Percentiles rank a stretch among this genome's conserved stretches.
phyloP scores from a whole-genome alignment of 2,888 invertebrate species.

The Mimachlamys varia region DNA sequence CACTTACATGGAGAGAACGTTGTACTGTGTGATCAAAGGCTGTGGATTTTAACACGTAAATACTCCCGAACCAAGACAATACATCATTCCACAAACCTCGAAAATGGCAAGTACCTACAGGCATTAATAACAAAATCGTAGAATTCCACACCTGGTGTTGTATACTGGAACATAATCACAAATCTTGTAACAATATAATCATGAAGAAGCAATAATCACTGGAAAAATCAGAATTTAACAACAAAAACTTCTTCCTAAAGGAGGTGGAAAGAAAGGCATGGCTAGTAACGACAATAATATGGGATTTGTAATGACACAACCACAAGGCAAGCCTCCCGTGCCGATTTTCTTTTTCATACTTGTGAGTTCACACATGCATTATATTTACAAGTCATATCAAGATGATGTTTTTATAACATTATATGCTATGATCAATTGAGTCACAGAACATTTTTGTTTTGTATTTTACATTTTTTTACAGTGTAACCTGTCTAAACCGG shows the following conservation, averaged over 20 bases:
- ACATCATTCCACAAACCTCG: not conserved
- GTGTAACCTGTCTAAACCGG: no score
- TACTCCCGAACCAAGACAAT: not conserved
- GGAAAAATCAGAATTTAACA: not conserved
- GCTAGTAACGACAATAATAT: not conserved
- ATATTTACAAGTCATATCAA: no score
- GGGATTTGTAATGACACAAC: not conserved
- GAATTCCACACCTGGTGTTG: not conserved
- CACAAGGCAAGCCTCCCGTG: not conserved
- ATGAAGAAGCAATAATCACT: not conserved
- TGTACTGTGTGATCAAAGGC: no score
- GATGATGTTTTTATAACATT: no score
- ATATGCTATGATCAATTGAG: no score
- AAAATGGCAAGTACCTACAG: constrained; percentile 24
- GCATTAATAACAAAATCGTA: not conserved
- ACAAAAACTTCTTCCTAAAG: not conserved
- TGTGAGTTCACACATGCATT: no score
- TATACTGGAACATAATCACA: not conserved
- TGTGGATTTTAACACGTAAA: not conserved
- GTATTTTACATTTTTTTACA: no score
- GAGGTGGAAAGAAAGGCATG: not conserved
- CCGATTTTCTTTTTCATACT: no score
- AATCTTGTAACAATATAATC: not conserved
- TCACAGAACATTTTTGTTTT: no score
- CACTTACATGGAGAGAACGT: no score